These are phyloP conservation scores for Procambarus clarkii DNA, from an alignment of 1,140 invertebrate species.

Conservation along the genomic window DNA sequence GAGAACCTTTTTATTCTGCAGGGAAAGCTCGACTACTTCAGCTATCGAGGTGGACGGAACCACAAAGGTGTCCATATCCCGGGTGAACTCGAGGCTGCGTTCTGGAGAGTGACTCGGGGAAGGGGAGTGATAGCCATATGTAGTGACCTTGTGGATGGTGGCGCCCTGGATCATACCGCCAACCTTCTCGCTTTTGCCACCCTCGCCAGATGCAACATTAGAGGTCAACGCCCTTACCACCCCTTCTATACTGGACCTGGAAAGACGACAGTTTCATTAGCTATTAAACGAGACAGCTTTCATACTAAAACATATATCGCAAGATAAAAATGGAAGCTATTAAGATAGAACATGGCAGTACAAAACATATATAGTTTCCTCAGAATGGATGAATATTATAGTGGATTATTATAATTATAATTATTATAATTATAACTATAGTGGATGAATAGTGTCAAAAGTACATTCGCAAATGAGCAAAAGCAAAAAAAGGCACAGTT, in stretches of 20 bases:
- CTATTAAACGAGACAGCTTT: neutral
- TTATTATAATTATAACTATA: neutral
- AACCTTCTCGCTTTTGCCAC: neutral
- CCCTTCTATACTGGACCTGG: no score
- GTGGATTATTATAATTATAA: neutral
- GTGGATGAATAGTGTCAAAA: no score
- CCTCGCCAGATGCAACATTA: neutral
- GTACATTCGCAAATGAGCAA: no score
- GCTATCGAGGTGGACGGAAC: neutral
- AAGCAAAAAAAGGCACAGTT: no score
- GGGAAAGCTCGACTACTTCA: constrained; percentile 9
- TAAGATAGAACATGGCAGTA: no score
- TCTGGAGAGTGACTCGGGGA: neutral
- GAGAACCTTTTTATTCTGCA: constrained; percentile 15
- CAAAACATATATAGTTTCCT: neutral
- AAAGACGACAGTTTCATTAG: neutral
- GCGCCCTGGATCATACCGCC: neutral
- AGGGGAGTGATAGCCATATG: neutral
- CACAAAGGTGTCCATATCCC: neutral
- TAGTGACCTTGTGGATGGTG: neutral
- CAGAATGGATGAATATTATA: neutral
- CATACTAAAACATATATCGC: no score
- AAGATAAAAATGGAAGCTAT: no score
- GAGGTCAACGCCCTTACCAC: no score
- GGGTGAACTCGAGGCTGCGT: neutral